Evolutionary conservation across 2,888 invertebrate genomes (phyloP).

Genomic region (Volucella bombylans): DNA sequence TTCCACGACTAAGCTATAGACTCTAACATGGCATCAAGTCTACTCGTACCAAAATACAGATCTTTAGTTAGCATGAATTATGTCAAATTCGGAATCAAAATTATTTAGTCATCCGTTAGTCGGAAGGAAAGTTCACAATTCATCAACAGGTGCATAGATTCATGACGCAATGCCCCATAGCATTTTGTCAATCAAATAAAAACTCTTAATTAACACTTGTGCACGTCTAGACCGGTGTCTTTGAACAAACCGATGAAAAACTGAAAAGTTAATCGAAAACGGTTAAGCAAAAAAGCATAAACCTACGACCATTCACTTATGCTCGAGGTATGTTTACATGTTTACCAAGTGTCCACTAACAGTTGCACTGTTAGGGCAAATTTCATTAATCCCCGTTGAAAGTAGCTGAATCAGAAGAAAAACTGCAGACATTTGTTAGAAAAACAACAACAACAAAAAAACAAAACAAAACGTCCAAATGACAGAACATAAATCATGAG

Average conservation of each 20-base stretch:
- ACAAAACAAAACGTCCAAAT: no score
- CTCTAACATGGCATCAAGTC: no score
- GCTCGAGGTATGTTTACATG: neutral
- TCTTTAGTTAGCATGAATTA: no score
- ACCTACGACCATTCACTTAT: neutral
- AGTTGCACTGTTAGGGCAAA: no score
- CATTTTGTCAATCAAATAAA: constrained; percentile 18
- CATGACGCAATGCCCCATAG: constrained; percentile 4
- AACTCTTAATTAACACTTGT: constrained; percentile 30
- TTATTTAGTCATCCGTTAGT: neutral
- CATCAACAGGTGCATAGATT: constrained; percentile 22
- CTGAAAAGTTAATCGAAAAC: constrained; percentile 7
- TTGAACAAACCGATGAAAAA: neutral
- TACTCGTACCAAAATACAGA: no score
- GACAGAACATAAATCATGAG: no score
- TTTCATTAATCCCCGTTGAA: no score
- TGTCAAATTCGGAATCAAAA: no score
- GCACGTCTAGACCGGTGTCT: constrained; percentile 30
- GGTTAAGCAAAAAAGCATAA: neutral
- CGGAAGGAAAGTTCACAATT: neutral
- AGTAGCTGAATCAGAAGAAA: neutral
- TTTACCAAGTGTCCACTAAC: neutral
- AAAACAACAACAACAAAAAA: no score
- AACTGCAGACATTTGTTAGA: neutral
- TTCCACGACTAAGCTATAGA: no score